phyloP scores from a whole-genome alignment of 2,113 vertebrate genomes.

The Semicossyphus pulcher region DNA sequence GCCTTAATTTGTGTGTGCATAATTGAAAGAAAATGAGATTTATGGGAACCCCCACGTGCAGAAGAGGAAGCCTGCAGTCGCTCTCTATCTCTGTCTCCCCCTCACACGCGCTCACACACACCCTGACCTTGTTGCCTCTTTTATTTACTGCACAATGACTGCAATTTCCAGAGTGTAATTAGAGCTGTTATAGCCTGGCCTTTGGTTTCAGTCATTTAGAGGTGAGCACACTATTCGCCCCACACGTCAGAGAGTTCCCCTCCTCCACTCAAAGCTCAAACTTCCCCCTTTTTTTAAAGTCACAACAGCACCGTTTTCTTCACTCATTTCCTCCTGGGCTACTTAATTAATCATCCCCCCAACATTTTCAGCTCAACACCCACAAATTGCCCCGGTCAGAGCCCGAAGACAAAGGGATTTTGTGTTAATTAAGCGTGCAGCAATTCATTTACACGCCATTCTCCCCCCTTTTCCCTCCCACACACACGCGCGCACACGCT shows the following conservation, averaged over 20 bases:
- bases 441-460: slow-evolving; percentile 71
- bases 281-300: slow-evolving; percentile 7
- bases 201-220: slow-evolving; percentile 69
- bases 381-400: slow-evolving; percentile 75
- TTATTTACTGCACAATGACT: slow-evolving; percentile 74
- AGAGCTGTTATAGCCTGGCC: slow-evolving; percentile 56
- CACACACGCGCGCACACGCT: slow-evolving; percentile 25
- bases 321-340: slow-evolving; percentile 51
- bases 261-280: slow-evolving; percentile 2
- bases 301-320: slow-evolving; percentile 33
- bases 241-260: slow-evolving; percentile 4
- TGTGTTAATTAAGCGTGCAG: slow-evolving; percentile 76
- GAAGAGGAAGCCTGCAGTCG: slow-evolving; percentile 29
- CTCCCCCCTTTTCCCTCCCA: slow-evolving; percentile 15
- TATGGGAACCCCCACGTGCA: slow-evolving; percentile 41
- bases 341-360: slow-evolving; percentile 76
- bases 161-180: slow-evolving; percentile 70
- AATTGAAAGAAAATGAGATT: slow-evolving; percentile 73
- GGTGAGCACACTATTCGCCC: slow-evolving; percentile 48
- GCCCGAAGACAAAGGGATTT: slow-evolving; percentile 78
- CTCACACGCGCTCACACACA: slow-evolving; percentile 2
- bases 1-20: slow-evolving; percentile 74
- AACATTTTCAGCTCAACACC: slow-evolving; percentile 69
- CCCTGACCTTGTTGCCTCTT: slow-evolving; percentile 64
- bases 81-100: slow-evolving; percentile 21